A percentile compares a stretch with the other conserved stretches of the same genome.
These are phyloP conservation scores for Xenopus laevis DNA, from an alignment of 2,113 vertebrate genomes.

Conservation along the genomic window DNA sequence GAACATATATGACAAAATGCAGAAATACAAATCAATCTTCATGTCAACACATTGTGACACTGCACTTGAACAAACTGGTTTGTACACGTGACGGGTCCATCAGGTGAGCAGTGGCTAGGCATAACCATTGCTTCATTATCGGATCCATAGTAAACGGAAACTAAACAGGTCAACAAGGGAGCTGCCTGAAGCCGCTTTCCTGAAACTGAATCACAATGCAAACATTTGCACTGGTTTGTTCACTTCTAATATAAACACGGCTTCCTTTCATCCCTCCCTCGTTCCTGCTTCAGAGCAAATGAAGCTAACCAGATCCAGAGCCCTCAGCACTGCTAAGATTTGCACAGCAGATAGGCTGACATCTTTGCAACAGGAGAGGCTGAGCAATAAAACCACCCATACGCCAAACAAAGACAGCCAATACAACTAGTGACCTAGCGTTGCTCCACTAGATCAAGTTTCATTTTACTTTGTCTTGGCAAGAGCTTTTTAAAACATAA, in stretches of 20 bases:
- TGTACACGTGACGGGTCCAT: no score
- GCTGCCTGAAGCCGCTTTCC: slow-evolving; percentile 26
- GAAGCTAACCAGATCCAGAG: slow-evolving; percentile 33
- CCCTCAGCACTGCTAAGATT: not conserved
- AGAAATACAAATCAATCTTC: no score
- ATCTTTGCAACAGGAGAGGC: not conserved
- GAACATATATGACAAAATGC: no score
- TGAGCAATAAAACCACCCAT: slow-evolving; percentile 1
- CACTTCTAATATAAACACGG: slow-evolving; percentile 27
- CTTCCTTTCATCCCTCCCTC: slow-evolving; percentile 25
- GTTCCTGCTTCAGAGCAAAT: slow-evolving; percentile 29
- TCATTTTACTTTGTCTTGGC: slow-evolving; percentile 5
- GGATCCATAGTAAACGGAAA: slow-evolving; percentile 18
- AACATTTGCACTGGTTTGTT: slow-evolving; percentile 37
- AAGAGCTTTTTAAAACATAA: slow-evolving; percentile 14
- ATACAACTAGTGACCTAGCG: slow-evolving; percentile 1
- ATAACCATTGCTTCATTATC: slow-evolving; percentile 4
- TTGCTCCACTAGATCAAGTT: slow-evolving; percentile 24
- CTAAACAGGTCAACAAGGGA: slow-evolving; percentile 5
- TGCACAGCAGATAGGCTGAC: not conserved
- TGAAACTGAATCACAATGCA: slow-evolving; percentile 23
- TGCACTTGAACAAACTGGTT: no score
- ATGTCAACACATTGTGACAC: no score
- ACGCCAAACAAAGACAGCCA: not conserved
- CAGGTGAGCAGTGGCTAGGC: no score